A percentile compares a stretch with the other conserved stretches of the same genome.
Evolutionary conservation across 2,888 invertebrate species (phyloP).

Genomic region (Eupithecia tripunctaria): DNA sequence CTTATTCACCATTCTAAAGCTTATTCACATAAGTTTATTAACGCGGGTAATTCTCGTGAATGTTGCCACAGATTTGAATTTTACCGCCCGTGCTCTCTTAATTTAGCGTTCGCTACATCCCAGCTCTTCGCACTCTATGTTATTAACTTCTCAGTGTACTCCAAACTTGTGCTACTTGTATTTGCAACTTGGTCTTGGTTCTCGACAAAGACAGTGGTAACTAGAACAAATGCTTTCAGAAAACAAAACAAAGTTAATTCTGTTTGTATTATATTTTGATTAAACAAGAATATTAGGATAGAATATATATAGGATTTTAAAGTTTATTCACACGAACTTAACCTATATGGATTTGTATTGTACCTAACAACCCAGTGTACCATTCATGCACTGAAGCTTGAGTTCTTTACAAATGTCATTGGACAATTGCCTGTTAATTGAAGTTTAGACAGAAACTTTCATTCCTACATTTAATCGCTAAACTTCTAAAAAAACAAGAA

Average conservation of each 20-base stretch:
- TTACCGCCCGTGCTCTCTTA: constrained; percentile 63
- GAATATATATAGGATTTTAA: background rate
- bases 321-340: background rate
- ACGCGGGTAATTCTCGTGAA: constrained; percentile 56
- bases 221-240: background rate
- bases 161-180: background rate
- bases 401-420: too few species aligned
- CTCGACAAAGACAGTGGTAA: background rate
- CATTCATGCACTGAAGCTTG: too few species aligned
- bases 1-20: constrained; percentile 46
- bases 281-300: background rate
- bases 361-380: too few species aligned
- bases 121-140: constrained; percentile 38
- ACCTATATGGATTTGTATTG: too few species aligned
- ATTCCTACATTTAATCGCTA: too few species aligned
- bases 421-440: too few species aligned
- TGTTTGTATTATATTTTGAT: background rate
- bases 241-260: background rate
- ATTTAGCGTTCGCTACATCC: constrained; percentile 57
- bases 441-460: too few species aligned
- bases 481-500: too few species aligned
- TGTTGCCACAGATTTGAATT: constrained; percentile 73
- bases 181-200: background rate
- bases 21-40: constrained; percentile 68
- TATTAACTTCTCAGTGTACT: constrained; percentile 30